These are phyloP conservation scores for Alaudala cheleensis DNA, from an alignment of 2,113 vertebrate species.

Conservation along the genomic window DNA sequence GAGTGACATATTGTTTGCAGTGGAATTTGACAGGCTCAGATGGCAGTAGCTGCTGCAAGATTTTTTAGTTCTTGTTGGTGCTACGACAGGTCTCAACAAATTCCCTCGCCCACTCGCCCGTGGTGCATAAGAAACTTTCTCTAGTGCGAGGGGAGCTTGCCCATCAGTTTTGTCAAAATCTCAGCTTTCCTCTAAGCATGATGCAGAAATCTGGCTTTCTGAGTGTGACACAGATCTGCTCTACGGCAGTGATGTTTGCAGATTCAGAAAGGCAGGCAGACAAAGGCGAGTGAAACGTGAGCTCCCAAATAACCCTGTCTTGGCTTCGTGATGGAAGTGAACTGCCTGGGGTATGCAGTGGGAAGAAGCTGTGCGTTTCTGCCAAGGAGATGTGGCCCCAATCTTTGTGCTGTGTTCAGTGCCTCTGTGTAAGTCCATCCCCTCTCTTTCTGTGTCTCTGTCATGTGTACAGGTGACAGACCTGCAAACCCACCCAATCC, in stretches of 20 bases:
- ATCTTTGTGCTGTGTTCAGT: background rate
- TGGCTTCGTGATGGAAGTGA: background rate
- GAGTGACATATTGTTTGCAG: constrained; percentile 71
- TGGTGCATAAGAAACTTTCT: constrained; percentile 65
- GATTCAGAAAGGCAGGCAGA: constrained; percentile 23
- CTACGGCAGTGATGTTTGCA: constrained; percentile 7
- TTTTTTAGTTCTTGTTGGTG: constrained; percentile 71
- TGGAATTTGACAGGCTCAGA: constrained; percentile 73
- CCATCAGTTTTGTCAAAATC: constrained; percentile 63
- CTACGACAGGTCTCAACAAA: constrained; percentile 72
- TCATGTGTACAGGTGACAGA: accelerated
- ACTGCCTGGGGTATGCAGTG: background rate
- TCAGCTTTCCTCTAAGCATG: constrained; percentile 35
- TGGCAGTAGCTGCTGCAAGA: constrained; percentile 68
- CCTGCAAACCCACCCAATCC: background rate
- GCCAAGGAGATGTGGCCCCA: background rate
- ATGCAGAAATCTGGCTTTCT: constrained; percentile 35
- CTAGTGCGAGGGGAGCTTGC: constrained; percentile 25
- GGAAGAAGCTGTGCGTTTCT: background rate
- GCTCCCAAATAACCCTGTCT: background rate
- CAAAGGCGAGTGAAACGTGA: constrained; percentile 34
- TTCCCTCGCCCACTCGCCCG: constrained; percentile 65
- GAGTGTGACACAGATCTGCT: constrained; percentile 31
- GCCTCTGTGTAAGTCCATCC: accelerated
- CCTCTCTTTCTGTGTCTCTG: background rate